Evolutionary conservation across 2,113 vertebrate species (phyloP).

Genomic region (Cynocephalus volans): DNA sequence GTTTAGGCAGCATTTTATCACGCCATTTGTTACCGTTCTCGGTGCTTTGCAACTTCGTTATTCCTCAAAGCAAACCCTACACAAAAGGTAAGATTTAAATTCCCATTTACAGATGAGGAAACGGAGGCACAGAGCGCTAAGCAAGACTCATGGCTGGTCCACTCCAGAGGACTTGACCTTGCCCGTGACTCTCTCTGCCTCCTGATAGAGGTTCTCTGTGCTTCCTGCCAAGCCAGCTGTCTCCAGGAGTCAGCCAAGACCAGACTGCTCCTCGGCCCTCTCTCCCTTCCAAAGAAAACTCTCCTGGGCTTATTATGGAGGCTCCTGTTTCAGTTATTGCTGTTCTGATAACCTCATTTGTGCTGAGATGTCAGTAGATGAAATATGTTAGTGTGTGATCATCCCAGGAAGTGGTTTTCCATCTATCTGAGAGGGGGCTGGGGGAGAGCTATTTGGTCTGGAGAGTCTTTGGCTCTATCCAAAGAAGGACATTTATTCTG

Average conservation of each 20-base stretch:
- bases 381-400: not conserved
- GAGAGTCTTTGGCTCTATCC: not conserved
- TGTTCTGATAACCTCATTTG: not conserved
- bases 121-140: not conserved
- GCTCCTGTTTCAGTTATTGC: not conserved
- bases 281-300: not conserved
- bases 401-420: not conserved
- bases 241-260: rapidly evolving
- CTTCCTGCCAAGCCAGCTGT: not conserved
- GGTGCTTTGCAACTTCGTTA: not conserved
- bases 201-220: not conserved
- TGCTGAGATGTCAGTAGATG: not conserved
- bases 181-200: not conserved
- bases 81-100: no score
- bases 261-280: rapidly evolving
- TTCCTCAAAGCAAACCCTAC: not conserved
- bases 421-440: not conserved
- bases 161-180: not conserved
- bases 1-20: not conserved
- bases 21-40: rapidly evolving
- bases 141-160: not conserved
- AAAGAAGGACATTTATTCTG: not conserved
- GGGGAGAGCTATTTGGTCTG: not conserved
- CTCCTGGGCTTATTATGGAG: not conserved
- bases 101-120: not conserved